A percentile compares a stretch with the other conserved stretches of the same genome.
Conservation (phyloP, 1,140 invertebrate species). For the Diuraphis noxia region DNA sequence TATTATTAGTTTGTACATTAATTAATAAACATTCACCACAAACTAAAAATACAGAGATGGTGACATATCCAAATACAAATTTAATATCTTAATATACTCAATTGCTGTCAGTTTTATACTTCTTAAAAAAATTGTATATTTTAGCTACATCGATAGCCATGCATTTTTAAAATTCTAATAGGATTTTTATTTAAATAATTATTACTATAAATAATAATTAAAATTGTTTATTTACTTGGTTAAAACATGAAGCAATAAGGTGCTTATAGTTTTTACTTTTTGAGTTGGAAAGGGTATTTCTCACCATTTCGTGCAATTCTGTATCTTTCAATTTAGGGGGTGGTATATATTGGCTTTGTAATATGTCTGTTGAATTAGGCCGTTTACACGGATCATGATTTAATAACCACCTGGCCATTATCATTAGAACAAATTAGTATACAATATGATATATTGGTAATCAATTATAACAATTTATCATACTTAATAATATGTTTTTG, state of each 20-base stretch:
- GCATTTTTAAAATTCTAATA: not conserved
- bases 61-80: no score
- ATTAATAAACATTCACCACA: not conserved
- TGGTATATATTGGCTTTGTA: slow-evolving; percentile 80
- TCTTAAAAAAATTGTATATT: not conserved
- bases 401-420: slow-evolving; percentile 71
- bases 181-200: not conserved
- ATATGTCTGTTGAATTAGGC: slow-evolving; percentile 80
- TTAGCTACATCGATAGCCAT: not conserved
- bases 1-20: not conserved
- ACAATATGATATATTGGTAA: not conserved
- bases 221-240: slow-evolving; percentile 62
- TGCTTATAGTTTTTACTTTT: slow-evolving; percentile 81
- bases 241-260: slow-evolving; percentile 72
- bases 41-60: no score
- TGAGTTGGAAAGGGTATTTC: slow-evolving; percentile 76
- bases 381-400: slow-evolving; percentile 80
- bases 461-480: slow-evolving; percentile 33
- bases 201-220: not conserved
- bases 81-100: not conserved
- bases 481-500: slow-evolving; percentile 63
- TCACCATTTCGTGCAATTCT: slow-evolving; percentile 75
- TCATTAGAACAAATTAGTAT: slow-evolving; percentile 53
- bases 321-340: slow-evolving; percentile 74
- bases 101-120: not conserved